Evolutionary conservation across 2,888 invertebrate genomes (phyloP), one percentile per base, ranked within the genome.

Genomic region (Dynastes maya): DNA sequence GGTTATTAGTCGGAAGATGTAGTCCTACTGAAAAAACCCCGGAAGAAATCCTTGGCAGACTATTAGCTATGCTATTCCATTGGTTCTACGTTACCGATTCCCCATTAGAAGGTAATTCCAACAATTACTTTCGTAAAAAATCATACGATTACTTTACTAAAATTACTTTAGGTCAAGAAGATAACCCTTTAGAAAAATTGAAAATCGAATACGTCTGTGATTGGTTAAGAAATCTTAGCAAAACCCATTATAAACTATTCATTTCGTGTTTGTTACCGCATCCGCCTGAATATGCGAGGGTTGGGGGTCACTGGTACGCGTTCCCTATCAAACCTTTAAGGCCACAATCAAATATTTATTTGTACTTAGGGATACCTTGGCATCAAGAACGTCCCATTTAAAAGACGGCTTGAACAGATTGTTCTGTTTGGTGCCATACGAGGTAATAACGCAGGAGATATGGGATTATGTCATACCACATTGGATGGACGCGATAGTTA

Each of bases 31-130:
- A 94, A 32, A 94, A 94, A 85, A 94, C 95, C 0, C 94, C 95
- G 0, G 91, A 93, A 79, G 95, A 95, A 88, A 92, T 95, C 76
- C 91, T 99, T 72, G 98, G 98, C 6, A 92, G 98, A 80, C 92
- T 99, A 84, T 91, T 99, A 71, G 96, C 98, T 45, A 98, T 98
- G 92, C 92, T 99, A 81, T 99, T 99, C 89, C 98, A 99, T 89
- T 99, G 99, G 99, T 99, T 99, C 90, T 97, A 99, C 89, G 96
- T 98, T 84, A 99, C 99, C 16, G 98, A 98, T 1, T 97, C 97
- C 88, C 94, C 98, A 8, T 97, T 97, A 86, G 97, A 98, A 89
- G 97, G 97, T 96, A 89, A 61, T 13, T 3, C 13, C 13, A 22
- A 32, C 5, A 1, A 32, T 32, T 32, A 1, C 32, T 32, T 32